Conservation (phyloP, 2,888 invertebrate species). For the Taphrorychus bicolor region DNA sequence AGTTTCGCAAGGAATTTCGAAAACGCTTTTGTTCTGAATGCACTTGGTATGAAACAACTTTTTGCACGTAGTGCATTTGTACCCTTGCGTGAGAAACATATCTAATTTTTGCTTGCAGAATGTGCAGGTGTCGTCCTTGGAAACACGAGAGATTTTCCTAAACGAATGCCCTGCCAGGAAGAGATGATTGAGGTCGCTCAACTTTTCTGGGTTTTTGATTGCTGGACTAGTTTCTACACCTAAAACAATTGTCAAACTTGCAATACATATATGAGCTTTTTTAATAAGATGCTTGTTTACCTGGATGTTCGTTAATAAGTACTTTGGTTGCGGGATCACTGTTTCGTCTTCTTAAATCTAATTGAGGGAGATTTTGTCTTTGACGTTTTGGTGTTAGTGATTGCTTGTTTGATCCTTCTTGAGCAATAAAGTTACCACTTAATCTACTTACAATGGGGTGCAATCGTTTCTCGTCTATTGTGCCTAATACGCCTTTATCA, state of each 20-base stretch:
- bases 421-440: slow-evolving; percentile 21
- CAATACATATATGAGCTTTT: not conserved
- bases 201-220: slow-evolving; percentile 65
- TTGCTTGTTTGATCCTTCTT: slow-evolving; percentile 39
- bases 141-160: slow-evolving; percentile 77
- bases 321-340: slow-evolving; percentile 74
- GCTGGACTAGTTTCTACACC: slow-evolving; percentile 60
- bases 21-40: slow-evolving; percentile 80
- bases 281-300: not conserved
- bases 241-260: not conserved
- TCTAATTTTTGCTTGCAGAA: slow-evolving; percentile 84
- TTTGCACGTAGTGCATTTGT: slow-evolving; percentile 84
- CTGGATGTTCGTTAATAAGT: slow-evolving; percentile 52
- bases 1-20: slow-evolving; percentile 76
- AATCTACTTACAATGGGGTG: slow-evolving; percentile 43
- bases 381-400: slow-evolving; percentile 57
- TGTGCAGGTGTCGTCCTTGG: slow-evolving; percentile 80
- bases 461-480: slow-evolving; percentile 56
- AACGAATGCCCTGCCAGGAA: slow-evolving; percentile 79
- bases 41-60: slow-evolving; percentile 89
- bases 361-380: slow-evolving; percentile 49
- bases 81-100: slow-evolving; percentile 75
- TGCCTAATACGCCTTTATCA: slow-evolving; percentile 53
- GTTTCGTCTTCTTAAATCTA: slow-evolving; percentile 71
- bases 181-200: slow-evolving; percentile 65